Evolutionary conservation across 2,113 vertebrate species (phyloP), one percentile per base, ranked within the genome.

Genomic region (Collichthys lucidus): DNA sequence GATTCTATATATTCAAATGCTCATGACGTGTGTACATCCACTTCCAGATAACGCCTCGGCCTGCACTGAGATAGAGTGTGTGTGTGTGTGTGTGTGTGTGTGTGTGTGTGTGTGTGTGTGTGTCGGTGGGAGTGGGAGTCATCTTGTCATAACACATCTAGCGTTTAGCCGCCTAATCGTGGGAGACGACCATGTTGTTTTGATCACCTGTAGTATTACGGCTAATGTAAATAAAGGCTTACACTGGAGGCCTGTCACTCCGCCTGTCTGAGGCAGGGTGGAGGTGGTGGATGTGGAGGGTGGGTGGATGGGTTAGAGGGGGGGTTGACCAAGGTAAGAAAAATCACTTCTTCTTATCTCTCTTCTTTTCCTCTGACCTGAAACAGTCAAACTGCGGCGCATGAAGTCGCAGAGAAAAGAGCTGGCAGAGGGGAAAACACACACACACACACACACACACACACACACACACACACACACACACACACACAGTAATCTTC

Each of bases 191-290:
- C 88, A 79, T 92, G 84, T 92, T 94, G 92, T 93, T 92, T 86
- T 92, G 91, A 93, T 92, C 91, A 88, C 93, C 92, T 93, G 90
- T 92, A 90, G 91, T 90, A 91, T 93, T 93, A 91, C 63, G 11
- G 78, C 82, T 56, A 88, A 90, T 90, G 91, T 94, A 93, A 93
- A 94, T 93, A 93, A 92, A 82, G 82, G 90, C 91, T 91, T 91
- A 88, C 47, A 64, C 79, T 68, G 80, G 83, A 89, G 89, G 85
- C 92, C 83, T 88, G 92, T 91, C 91, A 90, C 77, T 93, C 86
- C 1, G 84, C 66, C 74, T 85, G 86, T 72, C 84, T 82, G 84
- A 66, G 50, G 61, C 59, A 71, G 66, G 50, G 44, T n/a, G 44
- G 7, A 4, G 59, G 19, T n/a, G 77, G 16, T 40, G 44, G 7